phyloP scores from a whole-genome alignment of 2,888 invertebrate species.

The Mythimna loreyi region DNA sequence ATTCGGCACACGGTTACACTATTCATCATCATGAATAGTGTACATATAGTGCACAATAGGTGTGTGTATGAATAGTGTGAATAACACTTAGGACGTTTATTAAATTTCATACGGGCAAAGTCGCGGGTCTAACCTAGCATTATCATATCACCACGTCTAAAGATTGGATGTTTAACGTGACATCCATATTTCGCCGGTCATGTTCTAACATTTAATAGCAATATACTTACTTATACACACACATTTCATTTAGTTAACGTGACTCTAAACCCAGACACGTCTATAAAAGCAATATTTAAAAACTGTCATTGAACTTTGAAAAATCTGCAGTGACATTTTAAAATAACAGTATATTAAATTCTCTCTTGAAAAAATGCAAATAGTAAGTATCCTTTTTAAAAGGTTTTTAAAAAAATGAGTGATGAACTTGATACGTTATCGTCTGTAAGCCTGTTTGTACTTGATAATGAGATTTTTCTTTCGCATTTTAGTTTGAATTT shows the following conservation, averaged over 20 bases:
- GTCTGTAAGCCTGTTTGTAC: conserved; percentile 15
- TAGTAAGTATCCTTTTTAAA: neutral
- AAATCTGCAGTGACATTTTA: neutral
- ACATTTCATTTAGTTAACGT: neutral
- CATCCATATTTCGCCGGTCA: neutral
- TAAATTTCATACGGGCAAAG: too few species aligned
- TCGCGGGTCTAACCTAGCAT: too few species aligned
- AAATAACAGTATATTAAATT: conserved; percentile 10
- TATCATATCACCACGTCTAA: too few species aligned
- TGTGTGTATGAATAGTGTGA: too few species aligned
- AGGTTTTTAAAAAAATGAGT: conserved; percentile 5
- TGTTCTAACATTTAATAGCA: neutral
- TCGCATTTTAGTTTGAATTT: conserved; percentile 27
- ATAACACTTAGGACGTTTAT: too few species aligned
- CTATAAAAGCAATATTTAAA: neutral
- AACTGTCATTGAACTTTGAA: neutral
- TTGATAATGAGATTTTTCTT: conserved; percentile 34
- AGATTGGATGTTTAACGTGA: neutral
- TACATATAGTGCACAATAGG: too few species aligned
- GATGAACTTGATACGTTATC: conserved; percentile 25
- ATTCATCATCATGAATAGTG: too few species aligned
- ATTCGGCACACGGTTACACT: too few species aligned
- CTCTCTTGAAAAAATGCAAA: conserved; percentile 4
- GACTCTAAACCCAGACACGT: neutral
- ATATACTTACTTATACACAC: neutral